A percentile compares a stretch with the other conserved stretches of the same genome.
phyloP scores from a whole-genome alignment of 2,797 vertebrate species.

The Austrolebias charrua region DNA sequence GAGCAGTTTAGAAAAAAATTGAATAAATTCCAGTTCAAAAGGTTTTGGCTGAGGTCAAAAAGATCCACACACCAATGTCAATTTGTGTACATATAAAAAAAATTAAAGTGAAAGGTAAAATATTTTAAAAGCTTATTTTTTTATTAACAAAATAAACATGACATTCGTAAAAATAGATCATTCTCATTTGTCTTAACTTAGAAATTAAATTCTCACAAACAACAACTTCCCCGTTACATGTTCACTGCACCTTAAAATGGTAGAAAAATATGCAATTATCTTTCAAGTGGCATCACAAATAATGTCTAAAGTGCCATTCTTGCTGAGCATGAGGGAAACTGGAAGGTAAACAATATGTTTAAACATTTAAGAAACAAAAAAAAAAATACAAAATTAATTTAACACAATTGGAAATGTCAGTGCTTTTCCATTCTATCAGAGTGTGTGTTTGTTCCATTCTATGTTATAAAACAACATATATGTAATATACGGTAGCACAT shows the following conservation, averaged over 20 bases:
- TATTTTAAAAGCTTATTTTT: constrained; percentile 49
- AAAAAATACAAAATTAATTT: constrained; percentile 47
- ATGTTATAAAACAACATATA: no score
- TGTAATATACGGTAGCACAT: no score
- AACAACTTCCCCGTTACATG: constrained; percentile 58
- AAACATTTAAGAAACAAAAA: constrained; percentile 41
- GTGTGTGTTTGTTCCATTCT: no score
- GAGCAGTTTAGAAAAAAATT: constrained; percentile 7
- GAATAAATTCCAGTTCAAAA: constrained; percentile 18
- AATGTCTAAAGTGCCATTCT: constrained; percentile 61
- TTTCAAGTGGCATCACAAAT: constrained; percentile 55
- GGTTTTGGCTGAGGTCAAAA: constrained; percentile 10
- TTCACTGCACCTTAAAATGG: constrained; percentile 62
- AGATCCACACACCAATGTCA: not conserved
- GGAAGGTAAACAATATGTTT: constrained; percentile 40
- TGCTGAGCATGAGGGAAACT: constrained; percentile 34
- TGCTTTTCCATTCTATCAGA: no score
- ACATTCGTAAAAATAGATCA: constrained; percentile 61
- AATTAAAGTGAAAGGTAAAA: constrained; percentile 14
- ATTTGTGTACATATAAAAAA: constrained; percentile 12
- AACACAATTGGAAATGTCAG: constrained; percentile 22
- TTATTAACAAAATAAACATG: constrained; percentile 69
- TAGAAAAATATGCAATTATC: constrained; percentile 48
- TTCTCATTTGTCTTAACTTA: constrained; percentile 31
- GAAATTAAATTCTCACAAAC: constrained; percentile 54